A percentile compares a stretch with the other conserved stretches of the same genome.
Evolutionary conservation across 2,888 invertebrate genomes (phyloP).

Genomic region (Apotomis capreana): DNA sequence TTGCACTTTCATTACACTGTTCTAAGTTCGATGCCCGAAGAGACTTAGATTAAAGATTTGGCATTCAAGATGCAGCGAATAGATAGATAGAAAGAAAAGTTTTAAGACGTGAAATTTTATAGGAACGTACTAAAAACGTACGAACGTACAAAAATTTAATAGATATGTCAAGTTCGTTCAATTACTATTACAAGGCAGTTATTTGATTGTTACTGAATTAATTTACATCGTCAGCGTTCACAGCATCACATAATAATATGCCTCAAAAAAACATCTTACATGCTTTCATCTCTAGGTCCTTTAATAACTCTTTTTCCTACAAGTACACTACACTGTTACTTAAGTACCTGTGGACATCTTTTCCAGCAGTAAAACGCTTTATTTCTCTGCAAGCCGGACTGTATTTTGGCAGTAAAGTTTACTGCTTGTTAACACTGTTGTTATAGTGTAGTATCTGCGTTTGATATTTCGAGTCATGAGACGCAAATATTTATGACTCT

Average conservation of each 20-base stretch:
- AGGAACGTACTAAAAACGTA: no score
- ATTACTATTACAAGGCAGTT: no score
- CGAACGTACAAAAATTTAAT: no score
- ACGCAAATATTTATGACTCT: not conserved
- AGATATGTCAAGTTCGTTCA: no score
- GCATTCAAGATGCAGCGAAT: not conserved
- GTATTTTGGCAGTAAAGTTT: conserved; percentile 21
- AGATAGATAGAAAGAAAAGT: not conserved
- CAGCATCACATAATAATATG: no score
- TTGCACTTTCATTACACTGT: conserved; percentile 6
- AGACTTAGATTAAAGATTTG: not conserved
- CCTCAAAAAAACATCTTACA: no score
- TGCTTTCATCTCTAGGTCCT: no score
- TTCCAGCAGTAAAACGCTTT: conserved; percentile 22
- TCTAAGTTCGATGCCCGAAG: not conserved
- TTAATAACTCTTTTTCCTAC: no score
- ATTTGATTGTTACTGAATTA: no score
- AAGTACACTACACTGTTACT: not conserved
- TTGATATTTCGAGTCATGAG: not conserved
- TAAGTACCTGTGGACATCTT: conserved; percentile 12
- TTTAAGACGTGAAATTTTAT: not conserved
- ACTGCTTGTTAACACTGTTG: conserved; percentile 9
- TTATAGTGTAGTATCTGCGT: not conserved
- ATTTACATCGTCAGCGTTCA: no score
- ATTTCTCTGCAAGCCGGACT: conserved; percentile 4